phyloP scores from a whole-genome alignment of 2,888 invertebrate species.

The Caenorhabditis imperialis region DNA sequence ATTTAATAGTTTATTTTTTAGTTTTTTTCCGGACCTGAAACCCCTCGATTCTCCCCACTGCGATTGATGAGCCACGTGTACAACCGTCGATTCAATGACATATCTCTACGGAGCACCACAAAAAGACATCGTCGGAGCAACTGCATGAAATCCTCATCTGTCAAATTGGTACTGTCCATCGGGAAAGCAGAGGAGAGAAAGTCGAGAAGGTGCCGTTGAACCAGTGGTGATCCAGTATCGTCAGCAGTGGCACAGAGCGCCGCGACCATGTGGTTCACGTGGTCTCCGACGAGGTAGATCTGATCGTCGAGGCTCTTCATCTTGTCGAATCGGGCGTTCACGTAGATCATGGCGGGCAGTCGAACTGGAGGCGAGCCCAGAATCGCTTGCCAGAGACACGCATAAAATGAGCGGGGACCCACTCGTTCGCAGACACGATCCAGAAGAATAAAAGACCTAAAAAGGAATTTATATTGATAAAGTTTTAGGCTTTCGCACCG shows the following conservation, averaged over 20 bases:
- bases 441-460: conserved; percentile 68
- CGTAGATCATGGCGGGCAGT: conserved; percentile 87
- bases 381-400: conserved; percentile 89
- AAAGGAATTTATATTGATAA: no score
- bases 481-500: no score
- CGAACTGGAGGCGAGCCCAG: conserved; percentile 87
- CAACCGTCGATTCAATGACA: conserved; percentile 89
- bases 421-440: conserved; percentile 81
- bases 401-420: conserved; percentile 87
- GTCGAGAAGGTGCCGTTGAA: conserved; percentile 89
- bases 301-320: conserved; percentile 87
- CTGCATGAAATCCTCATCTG: conserved; percentile 71
- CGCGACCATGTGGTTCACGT: conserved; percentile 87
- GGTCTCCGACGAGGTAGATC: conserved; percentile 87
- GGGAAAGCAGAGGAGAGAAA: conserved; percentile 88
- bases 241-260: conserved; percentile 87
- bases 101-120: conserved; percentile 87
- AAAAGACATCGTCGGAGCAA: conserved; percentile 79
- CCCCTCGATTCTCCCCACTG: conserved; percentile 53
- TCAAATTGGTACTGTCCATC: conserved; percentile 84
- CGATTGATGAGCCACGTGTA: conserved; percentile 85
- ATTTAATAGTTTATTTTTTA: no score
- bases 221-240: conserved; percentile 83
- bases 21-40: conserved; percentile 31
- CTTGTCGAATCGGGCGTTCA: conserved; percentile 87